Evolutionary conservation across 2,797 vertebrate genomes (phyloP).

Genomic region (Sylvilagus floridanus): DNA sequence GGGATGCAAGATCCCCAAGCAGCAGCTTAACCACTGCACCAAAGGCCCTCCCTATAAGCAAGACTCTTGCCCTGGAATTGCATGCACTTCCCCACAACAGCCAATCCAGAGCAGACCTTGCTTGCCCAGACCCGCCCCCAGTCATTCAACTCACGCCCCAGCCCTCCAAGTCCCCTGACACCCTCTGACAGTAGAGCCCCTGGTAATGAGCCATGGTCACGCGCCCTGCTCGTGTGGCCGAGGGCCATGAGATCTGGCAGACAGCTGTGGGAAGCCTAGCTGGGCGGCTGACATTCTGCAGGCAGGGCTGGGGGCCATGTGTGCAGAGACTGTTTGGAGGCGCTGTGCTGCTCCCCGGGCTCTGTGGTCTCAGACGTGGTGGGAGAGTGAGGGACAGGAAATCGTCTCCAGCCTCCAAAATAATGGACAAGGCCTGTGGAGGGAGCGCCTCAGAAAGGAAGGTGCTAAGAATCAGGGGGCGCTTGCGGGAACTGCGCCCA

Average conservation of each 20-base stretch:
- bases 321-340: too few species aligned
- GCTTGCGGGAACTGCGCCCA: neutral
- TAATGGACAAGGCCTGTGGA: neutral
- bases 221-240: neutral
- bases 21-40: too few species aligned
- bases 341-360: too few species aligned
- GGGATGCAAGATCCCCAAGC: too few species aligned
- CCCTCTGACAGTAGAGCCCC: fast-evolving
- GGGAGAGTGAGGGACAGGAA: neutral
- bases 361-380: neutral
- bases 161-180: neutral
- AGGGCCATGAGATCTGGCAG: neutral
- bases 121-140: neutral
- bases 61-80: too few species aligned
- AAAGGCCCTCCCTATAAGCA: too few species aligned
- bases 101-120: neutral
- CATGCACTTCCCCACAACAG: neutral
- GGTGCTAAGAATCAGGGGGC: neutral
- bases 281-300: neutral
- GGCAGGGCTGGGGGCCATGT: too few species aligned
- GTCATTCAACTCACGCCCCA: neutral
- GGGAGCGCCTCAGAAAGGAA: too few species aligned
- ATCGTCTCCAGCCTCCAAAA: neutral
- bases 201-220: too few species aligned
- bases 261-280: neutral